Evolutionary conservation across 2,888 invertebrate species (phyloP), one percentile per base, ranked within the genome.

Genomic region (Piscicola geometra): DNA sequence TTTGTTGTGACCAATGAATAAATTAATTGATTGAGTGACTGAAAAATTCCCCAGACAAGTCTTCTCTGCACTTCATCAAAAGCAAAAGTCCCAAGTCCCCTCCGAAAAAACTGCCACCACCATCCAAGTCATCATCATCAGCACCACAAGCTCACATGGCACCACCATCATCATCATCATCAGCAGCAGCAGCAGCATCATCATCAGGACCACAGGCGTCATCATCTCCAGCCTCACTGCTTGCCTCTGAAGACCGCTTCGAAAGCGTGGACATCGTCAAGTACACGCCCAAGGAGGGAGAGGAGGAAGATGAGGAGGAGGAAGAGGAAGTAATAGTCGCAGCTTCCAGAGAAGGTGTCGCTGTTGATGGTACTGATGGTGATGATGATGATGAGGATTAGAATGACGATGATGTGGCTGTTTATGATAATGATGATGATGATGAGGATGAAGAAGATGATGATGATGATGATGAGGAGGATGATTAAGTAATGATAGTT

Each of bases 111-210:
- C 50, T 9, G 50, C 50, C 9, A 47, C 50, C 50, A n/a, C n/a
- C n/a, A n/a, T n/a, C 41, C 41, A 41, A 41, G 5, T 41, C 41
- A 41, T 41, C 9, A 41, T 41, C 41, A 41, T 41, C 41, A 41
- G 41, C 41, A 41, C 41, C 15, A 41, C 15, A 41, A 9, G 41
- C 5, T 15, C 15, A 41, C 41, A 41, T 41, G 41, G 9, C 72
- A 72, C 30, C 50, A 33, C 30, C 74, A 74, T 56, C 33, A 1
- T 72, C 30, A 33, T 28, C 72, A 30, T 72, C 56, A 33, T 60
- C 32, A 28, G n/a, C 33, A 67, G 28, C 60, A 35, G 21, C 9
- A 35, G 2, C 41, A 71, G 9, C 71, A 70, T 5, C 60, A 56
- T 21, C 60, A 56, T 3, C 5, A 56, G 3, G 5, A 5, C 21